phyloP scores from a whole-genome alignment of 2,888 invertebrate genomes.

The Scrobipalpa atriplicella region DNA sequence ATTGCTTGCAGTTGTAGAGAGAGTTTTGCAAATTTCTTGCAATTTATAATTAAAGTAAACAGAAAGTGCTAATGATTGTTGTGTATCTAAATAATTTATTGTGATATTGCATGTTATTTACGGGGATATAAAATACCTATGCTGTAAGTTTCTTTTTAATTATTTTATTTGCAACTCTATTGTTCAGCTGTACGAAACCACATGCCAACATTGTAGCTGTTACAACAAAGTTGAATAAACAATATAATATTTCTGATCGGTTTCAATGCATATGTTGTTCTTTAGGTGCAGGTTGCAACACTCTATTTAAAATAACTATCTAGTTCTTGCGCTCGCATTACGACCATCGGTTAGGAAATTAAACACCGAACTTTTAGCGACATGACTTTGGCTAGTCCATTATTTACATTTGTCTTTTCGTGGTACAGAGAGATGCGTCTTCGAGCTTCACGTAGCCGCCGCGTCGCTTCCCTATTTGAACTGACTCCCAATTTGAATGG shows the following conservation, averaged over 20 bases:
- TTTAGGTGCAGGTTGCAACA: conserved; percentile 48
- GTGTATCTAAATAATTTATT: too few relatives aligned
- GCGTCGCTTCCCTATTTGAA: too few relatives aligned
- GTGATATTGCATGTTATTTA: too few relatives aligned
- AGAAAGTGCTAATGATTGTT: too few relatives aligned
- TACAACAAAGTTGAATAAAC: conserved; percentile 37
- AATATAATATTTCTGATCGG: conserved; percentile 38
- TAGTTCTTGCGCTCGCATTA: conserved; percentile 59
- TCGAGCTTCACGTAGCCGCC: too few relatives aligned
- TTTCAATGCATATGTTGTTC: conserved; percentile 37
- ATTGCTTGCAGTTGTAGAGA: too few relatives aligned
- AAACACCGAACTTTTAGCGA: conserved; percentile 53
- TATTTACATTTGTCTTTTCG: too few relatives aligned
- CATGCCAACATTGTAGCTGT: background rate
- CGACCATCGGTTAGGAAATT: conserved; percentile 65
- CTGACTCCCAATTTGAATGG: too few relatives aligned
- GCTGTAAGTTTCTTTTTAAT: background rate
- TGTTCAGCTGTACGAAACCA: background rate
- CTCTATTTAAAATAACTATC: conserved; percentile 59
- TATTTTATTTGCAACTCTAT: background rate
- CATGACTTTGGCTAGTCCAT: conserved; percentile 38
- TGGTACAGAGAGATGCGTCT: too few relatives aligned
- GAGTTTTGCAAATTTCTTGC: too few relatives aligned
- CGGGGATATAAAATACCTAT: background rate
- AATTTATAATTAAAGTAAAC: too few relatives aligned